Evolutionary conservation across 2,888 invertebrate species (phyloP), one percentile per base, ranked within the genome.

Genomic region (Parasteatoda lunata): DNA sequence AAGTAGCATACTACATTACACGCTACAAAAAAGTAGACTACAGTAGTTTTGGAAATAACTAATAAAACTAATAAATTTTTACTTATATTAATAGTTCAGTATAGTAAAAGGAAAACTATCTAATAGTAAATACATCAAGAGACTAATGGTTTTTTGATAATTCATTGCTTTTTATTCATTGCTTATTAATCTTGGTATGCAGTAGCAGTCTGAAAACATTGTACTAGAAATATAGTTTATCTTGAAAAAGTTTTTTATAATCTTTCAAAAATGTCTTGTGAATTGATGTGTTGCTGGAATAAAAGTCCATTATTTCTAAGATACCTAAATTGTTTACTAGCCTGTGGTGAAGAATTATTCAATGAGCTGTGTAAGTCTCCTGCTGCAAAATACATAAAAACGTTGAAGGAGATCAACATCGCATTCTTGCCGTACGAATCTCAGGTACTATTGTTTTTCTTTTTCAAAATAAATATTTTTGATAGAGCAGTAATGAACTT

Each of bases 351-450:
- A 94, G 97, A 97, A 94, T 94, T 98, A 92, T 98, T 98, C 95
- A 97, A 97, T 94, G 97, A 97, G 93, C 94, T 98, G 92, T 97
- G 97, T 95, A 97, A 97, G 94, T 97, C 97, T 91, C 95, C 96
- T 91, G 97, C 96, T 90, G 97, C 97, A 92, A 96, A 96, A 94
- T 97, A 97, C 94, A 97, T 98, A 93, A 97, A 97, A 95, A 98
- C 98, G 89, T 94, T 98, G 93, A 98, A 98, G 95, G 98, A 98
- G 94, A 97, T 98, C 94, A 98, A 98, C 95, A 98, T 98, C 93
- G 98, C 98, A 92, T 98, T 98, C 94, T 95, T 98, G 92, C 98
- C 98, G 89, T 98, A 98, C 93, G 98, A 98, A 93, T 95, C 96
- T 91, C 98, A 98, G 96, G 97, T 98, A 80, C 15, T 52, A 30